Conservation (phyloP, 2,797 vertebrate species). For the Rhabdomys pumilio region DNA sequence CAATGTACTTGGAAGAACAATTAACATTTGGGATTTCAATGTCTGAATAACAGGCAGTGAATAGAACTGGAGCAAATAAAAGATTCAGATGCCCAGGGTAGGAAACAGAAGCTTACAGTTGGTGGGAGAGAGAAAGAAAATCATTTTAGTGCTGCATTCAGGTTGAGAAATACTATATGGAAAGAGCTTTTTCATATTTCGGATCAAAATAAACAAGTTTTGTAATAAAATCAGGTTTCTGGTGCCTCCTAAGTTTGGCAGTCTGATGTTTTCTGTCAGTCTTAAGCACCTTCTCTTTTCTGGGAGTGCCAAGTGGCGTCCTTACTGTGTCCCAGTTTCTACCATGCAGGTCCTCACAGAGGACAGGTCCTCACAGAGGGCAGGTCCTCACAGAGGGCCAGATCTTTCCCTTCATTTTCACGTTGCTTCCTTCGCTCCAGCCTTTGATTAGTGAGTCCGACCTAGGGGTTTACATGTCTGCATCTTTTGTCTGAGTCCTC, state of each 20-base stretch:
- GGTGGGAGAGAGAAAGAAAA: slow-evolving; percentile 60
- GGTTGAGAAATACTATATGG: slow-evolving; percentile 83
- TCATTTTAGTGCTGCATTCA: slow-evolving; percentile 78
- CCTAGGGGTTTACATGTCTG: slow-evolving; percentile 79
- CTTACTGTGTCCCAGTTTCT: slow-evolving; percentile 53
- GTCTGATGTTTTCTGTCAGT: slow-evolving; percentile 79
- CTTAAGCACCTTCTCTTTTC: slow-evolving; percentile 67
- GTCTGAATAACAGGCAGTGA: slow-evolving; percentile 85
- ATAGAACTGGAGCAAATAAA: slow-evolving; percentile 84
- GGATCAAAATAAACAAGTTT: slow-evolving; percentile 85
- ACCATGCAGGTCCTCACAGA: slow-evolving; percentile 64
- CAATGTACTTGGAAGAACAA: slow-evolving; percentile 87
- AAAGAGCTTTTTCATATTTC: slow-evolving; percentile 79
- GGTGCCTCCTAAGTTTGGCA: slow-evolving; percentile 78
- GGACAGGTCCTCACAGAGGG: too few species aligned
- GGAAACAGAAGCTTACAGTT: slow-evolving; percentile 83
- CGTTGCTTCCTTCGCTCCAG: slow-evolving; percentile 69
- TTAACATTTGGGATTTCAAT: slow-evolving; percentile 88
- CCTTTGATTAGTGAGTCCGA: slow-evolving; percentile 84
- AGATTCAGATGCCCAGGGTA: slow-evolving; percentile 80
- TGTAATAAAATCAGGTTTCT: slow-evolving; percentile 85
- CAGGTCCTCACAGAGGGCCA: too few species aligned
- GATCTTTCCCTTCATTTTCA: slow-evolving; percentile 81
- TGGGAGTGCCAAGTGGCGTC: slow-evolving; percentile 61
- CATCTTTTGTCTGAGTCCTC: slow-evolving; percentile 72